Conservation (phyloP, 2,888 invertebrate genomes). For the Himalopsyche anomala region DNA sequence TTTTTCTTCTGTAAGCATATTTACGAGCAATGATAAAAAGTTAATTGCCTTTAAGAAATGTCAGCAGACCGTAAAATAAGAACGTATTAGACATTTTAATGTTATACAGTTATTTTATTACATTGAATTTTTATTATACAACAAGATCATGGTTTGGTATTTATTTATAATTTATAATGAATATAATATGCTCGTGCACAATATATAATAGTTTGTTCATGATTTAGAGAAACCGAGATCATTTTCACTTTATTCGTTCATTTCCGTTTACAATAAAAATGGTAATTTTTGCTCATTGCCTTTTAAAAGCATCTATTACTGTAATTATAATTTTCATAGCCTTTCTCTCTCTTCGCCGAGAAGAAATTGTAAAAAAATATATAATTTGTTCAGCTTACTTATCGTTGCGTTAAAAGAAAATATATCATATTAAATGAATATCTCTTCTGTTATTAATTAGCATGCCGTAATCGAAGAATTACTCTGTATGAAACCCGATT, state of each 20-base stretch:
- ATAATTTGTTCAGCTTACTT: not conserved
- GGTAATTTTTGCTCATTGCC: not conserved
- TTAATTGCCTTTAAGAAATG: not conserved
- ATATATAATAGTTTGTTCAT: not conserved
- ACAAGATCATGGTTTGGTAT: not conserved
- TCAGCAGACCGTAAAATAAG: not conserved
- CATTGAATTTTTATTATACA: not conserved
- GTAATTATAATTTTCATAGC: not conserved
- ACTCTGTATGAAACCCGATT: too few species aligned
- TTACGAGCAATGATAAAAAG: too few species aligned
- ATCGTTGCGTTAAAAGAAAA: too few species aligned
- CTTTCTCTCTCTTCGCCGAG: not conserved
- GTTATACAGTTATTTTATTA: not conserved
- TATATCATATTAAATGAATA: too few species aligned
- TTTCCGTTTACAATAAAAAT: conserved; percentile 16
- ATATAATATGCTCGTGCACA: not conserved
- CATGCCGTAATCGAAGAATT: too few species aligned
- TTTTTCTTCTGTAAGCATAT: too few species aligned
- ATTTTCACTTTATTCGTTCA: not conserved
- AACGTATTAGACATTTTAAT: not conserved
- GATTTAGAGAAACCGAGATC: not conserved
- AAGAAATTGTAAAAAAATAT: not conserved
- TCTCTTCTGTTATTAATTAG: too few species aligned
- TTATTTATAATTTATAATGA: not conserved
- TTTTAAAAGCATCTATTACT: not conserved